Conservation (phyloP, 2,888 invertebrate genomes). For the Fragum sueziense region DNA sequence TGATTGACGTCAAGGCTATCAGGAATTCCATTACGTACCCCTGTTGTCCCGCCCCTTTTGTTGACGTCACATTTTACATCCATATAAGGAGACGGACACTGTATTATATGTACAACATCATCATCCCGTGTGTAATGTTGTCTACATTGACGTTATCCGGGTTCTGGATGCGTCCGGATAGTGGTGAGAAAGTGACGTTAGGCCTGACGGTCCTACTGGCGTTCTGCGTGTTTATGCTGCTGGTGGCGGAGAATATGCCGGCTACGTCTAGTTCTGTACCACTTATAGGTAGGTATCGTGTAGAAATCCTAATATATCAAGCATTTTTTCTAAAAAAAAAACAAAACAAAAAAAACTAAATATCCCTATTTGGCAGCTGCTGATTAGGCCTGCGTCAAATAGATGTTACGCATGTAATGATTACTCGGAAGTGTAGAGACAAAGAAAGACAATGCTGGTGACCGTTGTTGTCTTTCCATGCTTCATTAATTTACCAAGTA, state of each 20-base stretch:
- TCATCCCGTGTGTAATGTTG: conserved; percentile 83
- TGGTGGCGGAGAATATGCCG: conserved; percentile 83
- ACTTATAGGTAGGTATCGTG: conserved; percentile 81
- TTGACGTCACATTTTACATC: conserved; percentile 83
- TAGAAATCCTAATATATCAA: no score
- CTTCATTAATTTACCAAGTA: no score
- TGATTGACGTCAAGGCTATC: conserved; percentile 73
- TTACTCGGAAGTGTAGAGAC: no score
- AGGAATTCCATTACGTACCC: conserved; percentile 79
- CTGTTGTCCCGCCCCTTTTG: conserved; percentile 80
- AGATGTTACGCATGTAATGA: no score
- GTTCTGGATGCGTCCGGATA: conserved; percentile 83
- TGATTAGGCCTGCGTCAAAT: no score
- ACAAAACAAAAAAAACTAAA: no score
- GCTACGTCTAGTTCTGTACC: conserved; percentile 83
- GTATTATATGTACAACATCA: conserved; percentile 81
- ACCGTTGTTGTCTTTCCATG: no score
- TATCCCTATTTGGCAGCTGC: no score
- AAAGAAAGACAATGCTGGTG: no score
- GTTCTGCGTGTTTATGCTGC: conserved; percentile 83
- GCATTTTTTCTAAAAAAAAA: no score
- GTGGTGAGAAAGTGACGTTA: conserved; percentile 82
- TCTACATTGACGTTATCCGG: conserved; percentile 82
- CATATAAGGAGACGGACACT: conserved; percentile 83
- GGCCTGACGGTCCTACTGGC: conserved; percentile 82